Base-by-base conservation (phyloP, 2,113 vertebrate species). In the Fregetta grallaria region DNA sequence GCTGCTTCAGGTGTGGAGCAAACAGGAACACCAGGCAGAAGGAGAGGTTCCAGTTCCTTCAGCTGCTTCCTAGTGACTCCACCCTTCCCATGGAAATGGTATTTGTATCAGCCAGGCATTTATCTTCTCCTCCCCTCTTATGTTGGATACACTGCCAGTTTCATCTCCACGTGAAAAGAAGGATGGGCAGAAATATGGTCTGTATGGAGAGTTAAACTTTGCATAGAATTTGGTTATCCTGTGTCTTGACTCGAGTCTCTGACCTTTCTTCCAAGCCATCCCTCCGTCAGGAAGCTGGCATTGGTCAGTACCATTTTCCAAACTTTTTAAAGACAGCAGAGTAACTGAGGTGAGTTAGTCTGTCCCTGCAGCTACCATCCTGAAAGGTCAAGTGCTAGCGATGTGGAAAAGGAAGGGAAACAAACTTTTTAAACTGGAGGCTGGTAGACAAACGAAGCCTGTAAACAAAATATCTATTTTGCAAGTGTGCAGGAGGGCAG, bases 61-160 rank as follows among this genome's bases (percentile, higher is more conserved):
- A 68, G 84, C 77, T 90, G 93, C 93, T 95, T 96, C 92, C 85
- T 84, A 29, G 26, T 7, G n/a, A 42, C 87, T 88, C 94, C 92
- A 88, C 94, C 93, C 93, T 94, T 95, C 84, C 95, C 65, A 5
- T 62, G 66, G 73, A 91, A 91, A 44, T 52, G 45, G 36, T 38
- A 15, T 67, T 94, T 75, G 36, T 86, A 8, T 55, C 2, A 3
- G 81, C 38, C 73, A 65, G 71, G 67, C 86, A 18, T 88, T 95
- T 85, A 18, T 95, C 74, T 93, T 91, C 52, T 50, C 52, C 34
- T 47, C 50, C 74, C 27, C 38, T 49, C 68, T 56, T 20, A 3
- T 1, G 12, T 68, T 65, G 90, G 90, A 49, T 85, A 14, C 19
- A 3, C 34, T 65, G 87, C 91, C 81, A 87, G 62, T 59, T 90